Conservation (phyloP, 2,797 vertebrate genomes). For the Loriculus beryllinus region DNA sequence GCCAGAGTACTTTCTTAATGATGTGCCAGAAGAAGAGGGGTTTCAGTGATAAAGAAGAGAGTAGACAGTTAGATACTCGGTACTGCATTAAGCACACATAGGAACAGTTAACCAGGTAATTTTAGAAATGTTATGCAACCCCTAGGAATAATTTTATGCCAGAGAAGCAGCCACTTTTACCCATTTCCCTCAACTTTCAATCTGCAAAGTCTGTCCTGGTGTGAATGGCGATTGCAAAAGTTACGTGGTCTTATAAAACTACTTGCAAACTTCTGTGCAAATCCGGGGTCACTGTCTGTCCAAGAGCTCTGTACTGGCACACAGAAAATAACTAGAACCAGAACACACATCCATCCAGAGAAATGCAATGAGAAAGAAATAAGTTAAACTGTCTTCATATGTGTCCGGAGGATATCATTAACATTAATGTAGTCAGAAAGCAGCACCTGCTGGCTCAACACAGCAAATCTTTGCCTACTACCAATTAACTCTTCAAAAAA, state of each 20-base stretch:
- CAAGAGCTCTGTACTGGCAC: background rate
- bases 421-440: constrained; percentile 56
- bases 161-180: background rate
- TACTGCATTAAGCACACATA: background rate
- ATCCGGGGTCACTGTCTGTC: background rate
- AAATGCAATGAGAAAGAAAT: background rate
- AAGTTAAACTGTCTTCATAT: background rate
- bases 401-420: constrained; percentile 43
- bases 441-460: constrained; percentile 47
- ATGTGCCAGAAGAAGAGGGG: background rate
- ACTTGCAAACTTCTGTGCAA: background rate
- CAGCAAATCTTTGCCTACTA: constrained; percentile 38
- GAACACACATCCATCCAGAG: background rate
- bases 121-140: background rate
- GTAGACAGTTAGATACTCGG: constrained; percentile 6
- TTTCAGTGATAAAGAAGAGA: background rate
- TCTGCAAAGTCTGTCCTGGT: background rate
- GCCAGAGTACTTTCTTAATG: background rate
- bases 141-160: background rate
- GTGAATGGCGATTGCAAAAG: background rate
- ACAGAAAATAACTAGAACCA: background rate
- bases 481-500: constrained; percentile 50
- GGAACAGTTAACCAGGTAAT: background rate
- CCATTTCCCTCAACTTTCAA: background rate
- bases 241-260: background rate